Base-by-base conservation (phyloP, 2,113 vertebrate species). In the Callopanchax toddi region DNA sequence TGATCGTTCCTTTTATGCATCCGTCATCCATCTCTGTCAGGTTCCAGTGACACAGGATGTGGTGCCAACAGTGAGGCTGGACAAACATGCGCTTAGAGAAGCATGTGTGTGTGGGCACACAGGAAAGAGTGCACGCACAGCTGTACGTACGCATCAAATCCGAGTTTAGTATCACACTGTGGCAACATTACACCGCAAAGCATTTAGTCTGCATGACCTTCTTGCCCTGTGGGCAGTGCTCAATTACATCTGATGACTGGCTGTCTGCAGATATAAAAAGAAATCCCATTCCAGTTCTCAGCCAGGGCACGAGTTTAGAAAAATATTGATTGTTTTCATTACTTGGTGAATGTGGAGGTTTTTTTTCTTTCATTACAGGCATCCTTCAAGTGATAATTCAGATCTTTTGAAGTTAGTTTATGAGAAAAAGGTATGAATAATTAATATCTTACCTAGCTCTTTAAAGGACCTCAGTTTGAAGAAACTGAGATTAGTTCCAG, bases 191-290 rank as follows among this genome's bases (percentile, higher is more conserved):
- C 66, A 71, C 67, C 79, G 10, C 36, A 50, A 79, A 79, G 71
- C 67, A 74, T 83, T 86, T 80, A 70, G 75, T 80, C 74, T 69
- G 34, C 60, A 42, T 71, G 69, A 74, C 70, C 73, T 61, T 32
- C 54, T 67, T 69, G 50, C 73, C 56, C 74, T 70, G 70, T 81
- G 79, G 69, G 66, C 77, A 42, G 16, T 61, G 51, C 64, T 83
- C 74, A 82, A 60, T 84, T 81, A 84, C 53, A 64, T 57, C 72
- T 79, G 77, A 83, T 79, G 67, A 84, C 69, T 76, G 53, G 71
- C 71, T 82, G 82, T 84, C 76, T 74, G 49, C 25, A 55, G 40
- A 57, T 77, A 78, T 79, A 80, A 78, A 86, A 76, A 85, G 25
- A 82, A 75, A 73, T 62, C 63, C 43, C 39, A 48, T 78, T 69